Evolutionary conservation across 2,888 invertebrate genomes (phyloP), one percentile per base, ranked within the genome.

Genomic region (Dastarcus helophoroides): DNA sequence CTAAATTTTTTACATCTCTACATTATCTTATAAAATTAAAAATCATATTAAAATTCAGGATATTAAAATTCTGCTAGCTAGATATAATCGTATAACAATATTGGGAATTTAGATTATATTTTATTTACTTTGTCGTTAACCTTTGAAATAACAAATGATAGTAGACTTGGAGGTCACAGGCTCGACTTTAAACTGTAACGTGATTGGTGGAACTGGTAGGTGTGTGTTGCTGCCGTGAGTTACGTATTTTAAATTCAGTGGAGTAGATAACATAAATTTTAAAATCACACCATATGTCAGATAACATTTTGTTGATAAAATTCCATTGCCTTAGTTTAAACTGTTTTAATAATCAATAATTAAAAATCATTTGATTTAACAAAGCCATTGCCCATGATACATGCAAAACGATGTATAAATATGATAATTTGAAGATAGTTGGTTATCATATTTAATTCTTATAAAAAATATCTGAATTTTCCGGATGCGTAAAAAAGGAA

Each of bases 161-260:
- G n/a, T n/a, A n/a, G n/a, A n/a, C n/a, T 17, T 15, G 19, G 29
- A 31, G 54, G 33, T 10, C 58, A 53, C 56, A 42, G 46, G 52
- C 56, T 56, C 55, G 45, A 33, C 33, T 36, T 36, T 24, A 33
- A 33, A 26, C 36, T 25, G 9, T 39, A 35, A 29, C 45, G 55
- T 11, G 12, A 25, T 37, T 33, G 59, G 53, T 58, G 44, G 37
- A 40, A 38, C 42, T 51, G 50, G 47, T 45, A 49, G 46, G 44
- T 43, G 47, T 47, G 44, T 41, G n/a, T n/a, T n/a, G n/a, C n/a
- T n/a, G n/a, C 42, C 41, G 13, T 19, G 25, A 14, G 22, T 17
- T n/a, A 25, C 7, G 8, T 9, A 5, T 23, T 9, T 7, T 23
- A 8, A 6, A 8, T 6, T 29, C 25, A 29, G 32, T 27, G 32